Evolutionary conservation across 2,797 vertebrate genomes (phyloP).

Genomic region (Danio jaintianensis): DNA sequence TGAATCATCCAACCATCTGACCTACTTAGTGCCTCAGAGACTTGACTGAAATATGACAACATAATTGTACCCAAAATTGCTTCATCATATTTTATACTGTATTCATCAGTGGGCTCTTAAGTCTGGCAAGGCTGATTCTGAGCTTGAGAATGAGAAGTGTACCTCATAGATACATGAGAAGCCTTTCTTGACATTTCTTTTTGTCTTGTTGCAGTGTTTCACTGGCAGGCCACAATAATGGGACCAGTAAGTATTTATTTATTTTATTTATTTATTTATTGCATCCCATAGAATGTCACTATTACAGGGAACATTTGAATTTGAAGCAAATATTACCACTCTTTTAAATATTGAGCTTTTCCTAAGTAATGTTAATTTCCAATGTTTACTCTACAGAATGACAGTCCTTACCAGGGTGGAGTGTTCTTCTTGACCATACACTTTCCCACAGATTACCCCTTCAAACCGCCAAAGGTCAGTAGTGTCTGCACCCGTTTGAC

Average conservation of each 20-base stretch:
- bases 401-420: slow-evolving; percentile 87
- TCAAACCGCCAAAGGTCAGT: slow-evolving; percentile 87
- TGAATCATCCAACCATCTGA: slow-evolving; percentile 28
- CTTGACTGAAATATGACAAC: slow-evolving; percentile 25
- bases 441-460: slow-evolving; percentile 88
- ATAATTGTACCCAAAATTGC: slow-evolving; percentile 42
- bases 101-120: neutral
- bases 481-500: neutral
- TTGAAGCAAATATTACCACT: no score
- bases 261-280: slow-evolving; percentile 56
- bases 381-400: slow-evolving; percentile 72
- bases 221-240: slow-evolving; percentile 88
- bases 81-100: slow-evolving; percentile 9
- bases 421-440: slow-evolving; percentile 89
- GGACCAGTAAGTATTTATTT: slow-evolving; percentile 80
- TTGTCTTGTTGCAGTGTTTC: slow-evolving; percentile 80
- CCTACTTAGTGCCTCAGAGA: slow-evolving; percentile 38
- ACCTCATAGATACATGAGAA: neutral
- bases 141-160: neutral
- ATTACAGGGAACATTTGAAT: neutral
- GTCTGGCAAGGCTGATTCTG: neutral
- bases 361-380: slow-evolving; percentile 43
- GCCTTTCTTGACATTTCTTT: neutral
- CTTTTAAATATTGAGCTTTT: neutral
- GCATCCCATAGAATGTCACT: neutral